Base-by-base conservation (phyloP, 1,140 invertebrate genomes). In the Eupristina koningsbergeri region DNA sequence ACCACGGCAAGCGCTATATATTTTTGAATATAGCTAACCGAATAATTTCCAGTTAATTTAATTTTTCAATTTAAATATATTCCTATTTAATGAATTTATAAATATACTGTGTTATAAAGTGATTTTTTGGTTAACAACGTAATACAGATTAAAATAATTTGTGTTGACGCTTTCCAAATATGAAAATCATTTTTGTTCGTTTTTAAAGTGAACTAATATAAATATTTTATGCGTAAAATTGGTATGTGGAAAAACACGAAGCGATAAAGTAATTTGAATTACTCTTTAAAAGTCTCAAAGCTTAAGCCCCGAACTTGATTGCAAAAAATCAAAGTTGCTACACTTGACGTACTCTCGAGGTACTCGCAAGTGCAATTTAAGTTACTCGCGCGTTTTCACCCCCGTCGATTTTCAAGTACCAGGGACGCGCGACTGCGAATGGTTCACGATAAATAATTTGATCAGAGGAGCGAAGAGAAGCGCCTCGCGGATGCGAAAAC, bases 381-480 rank as follows among this genome's bases (percentile, higher is more conserved):
- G 85, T 89, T 89, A 71, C 67, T 22, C 53, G 67, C 64, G 84
- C 74, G 86, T 87, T 88, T 89, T 88, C 87, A 88, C 89, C 87
- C 83, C 81, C 81, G 36, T 36, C 6, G 34, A 7, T 34, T 63
- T 29, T 41, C 9, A 34, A 3, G 1, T 47, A 9, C n/a, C n/a
- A 22, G 6, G 7, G 41, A 45, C 3, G 26, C 39, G 11, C 76
- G 26, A 67, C 86, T 88, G 88, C 88, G 88, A 89, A 89, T 89
- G 85, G 86, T 87, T 87, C 88, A 88, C 88, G 87, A 87, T 86
- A 88, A 86, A 88, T 88, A 88, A 88, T 84, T 89, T 85, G 88
- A 88, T 88, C 88, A 88, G 87, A 89, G 84, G 58, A 39, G 82
- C 26, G 34, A 39, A 26, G 11, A 36, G 80, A 50, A 17, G 47